These are phyloP conservation scores for Caenorhabditis sp. DNA, from an alignment of 2,888 invertebrate genomes.

Conservation along the genomic window DNA sequence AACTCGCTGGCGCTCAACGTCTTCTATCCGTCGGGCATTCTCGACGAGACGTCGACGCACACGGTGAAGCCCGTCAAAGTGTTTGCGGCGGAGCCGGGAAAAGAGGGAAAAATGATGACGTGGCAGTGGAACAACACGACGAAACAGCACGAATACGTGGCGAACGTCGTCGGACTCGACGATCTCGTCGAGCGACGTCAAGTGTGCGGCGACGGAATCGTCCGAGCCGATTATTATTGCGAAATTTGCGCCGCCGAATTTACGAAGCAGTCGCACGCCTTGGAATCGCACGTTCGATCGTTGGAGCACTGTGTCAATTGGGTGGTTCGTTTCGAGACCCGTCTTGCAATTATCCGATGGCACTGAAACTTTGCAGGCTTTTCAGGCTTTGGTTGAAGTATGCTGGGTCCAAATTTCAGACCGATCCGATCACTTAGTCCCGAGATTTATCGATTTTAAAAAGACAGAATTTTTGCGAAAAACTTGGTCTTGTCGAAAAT, in stretches of 20 bases:
- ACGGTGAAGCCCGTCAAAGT: conserved; percentile 63
- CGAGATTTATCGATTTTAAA: too few relatives aligned
- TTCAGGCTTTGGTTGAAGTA: too few relatives aligned
- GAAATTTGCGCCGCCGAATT: conserved; percentile 52
- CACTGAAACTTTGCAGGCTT: too few relatives aligned
- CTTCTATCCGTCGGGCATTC: conserved; percentile 33
- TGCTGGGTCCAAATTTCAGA: too few relatives aligned
- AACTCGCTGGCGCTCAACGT: conserved; percentile 5
- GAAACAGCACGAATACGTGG: conserved; percentile 59
- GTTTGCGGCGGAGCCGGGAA: conserved; percentile 56
- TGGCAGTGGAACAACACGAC: conserved; percentile 59
- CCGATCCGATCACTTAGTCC: too few relatives aligned
- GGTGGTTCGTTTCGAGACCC: too few relatives aligned
- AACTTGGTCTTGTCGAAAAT: too few relatives aligned
- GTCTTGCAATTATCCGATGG: too few relatives aligned
- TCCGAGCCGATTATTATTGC: conserved; percentile 58
- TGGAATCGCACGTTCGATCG: conserved; percentile 62
- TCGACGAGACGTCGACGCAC: conserved; percentile 33
- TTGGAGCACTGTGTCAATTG: conserved; percentile 56
- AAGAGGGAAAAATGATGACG: background rate
- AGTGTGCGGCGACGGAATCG: background rate
- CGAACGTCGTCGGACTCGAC: conserved; percentile 61
- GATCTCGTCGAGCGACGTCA: conserved; percentile 58
- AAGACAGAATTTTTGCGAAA: too few relatives aligned
- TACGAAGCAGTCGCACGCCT: conserved; percentile 28